These are phyloP conservation scores for Phlogophora meticulosa DNA, from an alignment of 2,888 invertebrate genomes.

Conservation along the genomic window DNA sequence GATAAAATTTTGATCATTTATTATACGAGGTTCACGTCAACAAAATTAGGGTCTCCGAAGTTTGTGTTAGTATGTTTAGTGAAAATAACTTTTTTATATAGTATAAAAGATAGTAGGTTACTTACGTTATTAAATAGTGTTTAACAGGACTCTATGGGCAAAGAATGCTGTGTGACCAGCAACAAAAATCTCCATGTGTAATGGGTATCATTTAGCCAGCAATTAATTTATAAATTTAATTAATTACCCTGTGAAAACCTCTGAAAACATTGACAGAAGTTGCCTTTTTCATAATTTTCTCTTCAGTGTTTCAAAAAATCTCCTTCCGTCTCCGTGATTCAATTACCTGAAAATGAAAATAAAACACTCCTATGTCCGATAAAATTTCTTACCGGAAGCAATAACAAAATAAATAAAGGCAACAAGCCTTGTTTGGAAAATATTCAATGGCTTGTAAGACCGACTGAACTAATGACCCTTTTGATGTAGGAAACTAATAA, in stretches of 20 bases:
- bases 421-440: conserved; percentile 10
- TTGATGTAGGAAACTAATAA: conserved; percentile 46
- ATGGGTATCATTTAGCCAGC: too few species aligned
- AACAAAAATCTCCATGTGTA: too few species aligned
- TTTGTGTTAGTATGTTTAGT: conserved; percentile 20
- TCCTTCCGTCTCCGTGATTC: too few species aligned
- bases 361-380: neutral
- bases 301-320: neutral
- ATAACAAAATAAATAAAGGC: conserved; percentile 30
- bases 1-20: conserved; percentile 62
- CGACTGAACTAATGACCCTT: conserved; percentile 34
- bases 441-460: conserved; percentile 29
- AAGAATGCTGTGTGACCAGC: neutral
- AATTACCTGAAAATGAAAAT: too few species aligned
- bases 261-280: too few species aligned
- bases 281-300: neutral
- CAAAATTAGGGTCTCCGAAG: conserved; percentile 51
- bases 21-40: conserved; percentile 43
- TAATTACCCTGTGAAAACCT: too few species aligned
- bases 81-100: conserved; percentile 9
- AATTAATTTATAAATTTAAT: too few species aligned
- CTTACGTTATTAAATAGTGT: conserved; percentile 30
- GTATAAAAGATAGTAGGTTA: neutral
- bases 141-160: neutral
- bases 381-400: conserved; percentile 11